Evolutionary conservation across 2,113 vertebrate genomes (phyloP).

Genomic region (Lipophrys pholis): DNA sequence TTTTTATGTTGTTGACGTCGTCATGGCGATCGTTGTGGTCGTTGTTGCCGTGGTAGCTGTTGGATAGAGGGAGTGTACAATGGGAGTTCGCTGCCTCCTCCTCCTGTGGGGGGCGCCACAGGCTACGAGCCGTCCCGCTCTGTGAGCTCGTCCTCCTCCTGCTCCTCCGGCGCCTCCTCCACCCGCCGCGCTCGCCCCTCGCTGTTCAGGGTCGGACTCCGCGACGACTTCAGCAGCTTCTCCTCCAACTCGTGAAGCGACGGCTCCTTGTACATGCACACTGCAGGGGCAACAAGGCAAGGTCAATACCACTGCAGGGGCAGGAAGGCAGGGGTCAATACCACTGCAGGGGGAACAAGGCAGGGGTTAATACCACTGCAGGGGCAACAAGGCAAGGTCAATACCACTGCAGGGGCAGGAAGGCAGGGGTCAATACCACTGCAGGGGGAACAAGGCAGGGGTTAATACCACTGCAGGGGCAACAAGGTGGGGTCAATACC

Average conservation of each 20-base stretch:
- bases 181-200: slow-evolving; percentile 88
- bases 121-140: slow-evolving; percentile 83
- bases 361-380: too few relatives aligned
- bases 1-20: slow-evolving; percentile 42
- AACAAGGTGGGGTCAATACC: neutral
- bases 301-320: too few relatives aligned
- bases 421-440: too few relatives aligned
- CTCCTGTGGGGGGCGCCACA: slow-evolving; percentile 54
- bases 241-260: slow-evolving; percentile 98
- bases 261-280: slow-evolving; percentile 99
- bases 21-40: slow-evolving; percentile 51
- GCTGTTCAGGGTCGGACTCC: slow-evolving; percentile 94
- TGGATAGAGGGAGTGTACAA: slow-evolving; percentile 64
- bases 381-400: neutral
- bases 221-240: slow-evolving; percentile 94
- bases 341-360: too few relatives aligned
- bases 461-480: too few relatives aligned
- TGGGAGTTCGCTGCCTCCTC: slow-evolving; percentile 54
- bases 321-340: too few relatives aligned
- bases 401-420: too few relatives aligned
- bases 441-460: too few relatives aligned
- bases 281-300: slow-evolving; percentile 70
- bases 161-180: slow-evolving; percentile 66
- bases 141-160: slow-evolving; percentile 88
- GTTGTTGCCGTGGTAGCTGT: slow-evolving; percentile 51